A percentile compares a stretch with the other conserved stretches of the same genome.
phyloP scores from a whole-genome alignment of 2,888 invertebrate species.

The Anodontia alba region DNA sequence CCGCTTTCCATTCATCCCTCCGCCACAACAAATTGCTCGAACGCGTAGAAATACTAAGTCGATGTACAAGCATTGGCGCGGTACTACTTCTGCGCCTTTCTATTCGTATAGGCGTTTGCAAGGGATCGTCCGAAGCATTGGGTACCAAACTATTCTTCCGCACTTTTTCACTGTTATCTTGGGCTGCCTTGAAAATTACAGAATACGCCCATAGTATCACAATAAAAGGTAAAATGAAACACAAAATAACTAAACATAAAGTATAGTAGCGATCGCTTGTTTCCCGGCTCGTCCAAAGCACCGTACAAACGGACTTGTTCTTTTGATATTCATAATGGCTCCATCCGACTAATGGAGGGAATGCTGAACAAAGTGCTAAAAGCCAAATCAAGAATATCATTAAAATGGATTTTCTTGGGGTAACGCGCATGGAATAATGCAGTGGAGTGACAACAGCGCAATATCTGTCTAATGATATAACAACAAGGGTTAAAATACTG shows the following conservation, averaged over 20 bases:
- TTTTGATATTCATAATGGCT: slow-evolving; percentile 75
- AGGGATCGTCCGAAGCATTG: slow-evolving; percentile 55
- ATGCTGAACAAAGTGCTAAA: slow-evolving; percentile 84
- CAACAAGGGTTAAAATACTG: slow-evolving; percentile 88
- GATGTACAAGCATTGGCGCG: slow-evolving; percentile 85
- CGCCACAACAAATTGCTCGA: slow-evolving; percentile 89
- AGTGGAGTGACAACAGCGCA: slow-evolving; percentile 89
- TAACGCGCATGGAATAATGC: slow-evolving; percentile 87
- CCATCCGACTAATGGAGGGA: slow-evolving; percentile 83
- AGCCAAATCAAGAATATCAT: slow-evolving; percentile 85
- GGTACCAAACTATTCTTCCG: slow-evolving; percentile 86
- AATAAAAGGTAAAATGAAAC: slow-evolving; percentile 86
- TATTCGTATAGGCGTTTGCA: slow-evolving; percentile 65
- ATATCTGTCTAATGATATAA: slow-evolving; percentile 89
- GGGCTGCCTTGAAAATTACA: slow-evolving; percentile 89
- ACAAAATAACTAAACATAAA: slow-evolving; percentile 84
- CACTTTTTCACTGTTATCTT: slow-evolving; percentile 89
- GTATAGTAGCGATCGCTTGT: slow-evolving; percentile 82
- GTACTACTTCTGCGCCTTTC: slow-evolving; percentile 71
- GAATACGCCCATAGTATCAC: slow-evolving; percentile 90
- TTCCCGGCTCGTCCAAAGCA: slow-evolving; percentile 74
- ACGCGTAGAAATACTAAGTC: slow-evolving; percentile 92
- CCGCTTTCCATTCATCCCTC: slow-evolving; percentile 95
- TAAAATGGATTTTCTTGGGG: slow-evolving; percentile 84
- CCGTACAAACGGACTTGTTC: slow-evolving; percentile 79